Conservation (phyloP, 2,113 vertebrate species). For the Dicaeum eximium region DNA sequence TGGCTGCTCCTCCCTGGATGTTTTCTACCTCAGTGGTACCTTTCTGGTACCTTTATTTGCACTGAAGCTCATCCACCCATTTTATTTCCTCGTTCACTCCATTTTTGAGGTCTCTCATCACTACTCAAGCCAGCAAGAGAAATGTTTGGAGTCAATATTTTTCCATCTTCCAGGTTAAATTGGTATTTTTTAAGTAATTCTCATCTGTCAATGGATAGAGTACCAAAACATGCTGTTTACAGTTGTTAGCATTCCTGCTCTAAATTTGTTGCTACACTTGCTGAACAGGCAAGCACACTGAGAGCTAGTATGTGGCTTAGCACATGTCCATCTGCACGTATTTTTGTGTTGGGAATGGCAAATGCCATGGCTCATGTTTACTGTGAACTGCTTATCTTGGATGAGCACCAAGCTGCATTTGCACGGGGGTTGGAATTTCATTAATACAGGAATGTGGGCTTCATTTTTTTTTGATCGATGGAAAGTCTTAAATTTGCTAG, state of each 20-base stretch:
- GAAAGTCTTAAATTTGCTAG: not conserved
- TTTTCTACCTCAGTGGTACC: accelerated
- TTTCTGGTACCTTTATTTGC: not conserved
- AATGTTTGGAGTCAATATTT: not conserved
- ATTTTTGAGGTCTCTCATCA: not conserved
- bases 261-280: not conserved
- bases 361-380: not conserved
- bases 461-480: not conserved
- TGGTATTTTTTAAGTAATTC: not conserved
- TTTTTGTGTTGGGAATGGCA: not conserved
- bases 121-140: not conserved
- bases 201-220: not conserved
- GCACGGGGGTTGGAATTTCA: not conserved
- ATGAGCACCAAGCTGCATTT: not conserved
- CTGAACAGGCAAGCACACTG: not conserved
- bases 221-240: not conserved
- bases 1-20: not conserved
- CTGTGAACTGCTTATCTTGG: not conserved
- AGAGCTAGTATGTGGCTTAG: not conserved
- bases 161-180: not conserved
- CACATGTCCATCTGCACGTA: not conserved
- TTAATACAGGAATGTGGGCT: not conserved
- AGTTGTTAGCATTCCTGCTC: not conserved
- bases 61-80: not conserved
- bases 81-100: not conserved